Evolutionary conservation across 2,797 vertebrate genomes (phyloP).

Genomic region (Pantherophis alleghaniensis): DNA sequence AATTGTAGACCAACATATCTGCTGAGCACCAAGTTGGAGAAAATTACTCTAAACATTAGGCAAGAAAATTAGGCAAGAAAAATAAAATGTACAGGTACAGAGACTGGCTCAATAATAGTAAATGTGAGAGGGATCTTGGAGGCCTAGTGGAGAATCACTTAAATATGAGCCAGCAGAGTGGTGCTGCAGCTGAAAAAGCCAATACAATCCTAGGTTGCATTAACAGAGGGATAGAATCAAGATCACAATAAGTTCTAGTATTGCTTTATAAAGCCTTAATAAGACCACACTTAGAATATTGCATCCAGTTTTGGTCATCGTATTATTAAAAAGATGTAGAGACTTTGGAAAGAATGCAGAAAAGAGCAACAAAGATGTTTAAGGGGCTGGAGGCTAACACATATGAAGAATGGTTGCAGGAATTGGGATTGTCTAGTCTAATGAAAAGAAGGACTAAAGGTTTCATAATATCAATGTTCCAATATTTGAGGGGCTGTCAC

Average conservation of each 20-base stretch:
- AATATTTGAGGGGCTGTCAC: not conserved
- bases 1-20: not conserved
- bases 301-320: not conserved
- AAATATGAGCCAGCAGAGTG: not conserved
- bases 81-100: not conserved
- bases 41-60: not conserved
- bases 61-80: not conserved
- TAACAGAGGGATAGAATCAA: not conserved
- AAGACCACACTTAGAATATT: not conserved
- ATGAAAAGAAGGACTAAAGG: not conserved
- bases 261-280: not conserved
- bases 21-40: too few species aligned
- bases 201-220: not conserved
- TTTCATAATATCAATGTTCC: not conserved
- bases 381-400: not conserved
- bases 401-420: not conserved
- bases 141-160: not conserved
- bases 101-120: not conserved
- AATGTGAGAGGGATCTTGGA: not conserved
- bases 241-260: not conserved
- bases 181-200: not conserved
- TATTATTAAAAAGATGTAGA: not conserved
- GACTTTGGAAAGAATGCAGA: not conserved
- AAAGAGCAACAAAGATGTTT: not conserved
- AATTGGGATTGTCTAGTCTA: not conserved